Conservation (phyloP, 2,888 invertebrate species). For the Hirtodrosophila trivittata region DNA sequence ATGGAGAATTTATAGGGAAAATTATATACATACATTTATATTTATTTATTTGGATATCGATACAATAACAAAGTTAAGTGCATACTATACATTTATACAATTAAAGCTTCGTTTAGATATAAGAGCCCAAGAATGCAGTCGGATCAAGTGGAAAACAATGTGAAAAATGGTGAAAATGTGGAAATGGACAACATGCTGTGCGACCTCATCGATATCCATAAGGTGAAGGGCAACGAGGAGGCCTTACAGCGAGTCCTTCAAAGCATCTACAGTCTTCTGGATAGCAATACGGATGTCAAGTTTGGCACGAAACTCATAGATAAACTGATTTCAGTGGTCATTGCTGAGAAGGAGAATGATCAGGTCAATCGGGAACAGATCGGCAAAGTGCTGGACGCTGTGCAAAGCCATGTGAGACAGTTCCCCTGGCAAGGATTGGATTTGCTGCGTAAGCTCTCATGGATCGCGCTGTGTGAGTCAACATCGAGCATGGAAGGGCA, state of each 20-base stretch:
- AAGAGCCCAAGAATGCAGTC: slow-evolving; percentile 8
- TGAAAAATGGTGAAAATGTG: slow-evolving; percentile 28
- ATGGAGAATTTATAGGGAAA: background rate
- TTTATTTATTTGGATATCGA: slow-evolving; percentile 14
- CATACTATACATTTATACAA: background rate
- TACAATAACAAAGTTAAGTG: slow-evolving; percentile 7
- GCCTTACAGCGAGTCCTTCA: slow-evolving; percentile 36
- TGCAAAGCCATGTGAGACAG: slow-evolving; percentile 52
- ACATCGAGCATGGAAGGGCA: slow-evolving; percentile 4
- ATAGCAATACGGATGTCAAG: slow-evolving; percentile 23
- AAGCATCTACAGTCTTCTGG: slow-evolving; percentile 38
- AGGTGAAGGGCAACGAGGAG: slow-evolving; percentile 37
- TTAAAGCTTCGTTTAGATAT: no score
- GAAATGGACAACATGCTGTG: slow-evolving; percentile 49
- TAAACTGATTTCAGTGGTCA: slow-evolving; percentile 41
- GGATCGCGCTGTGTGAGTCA: slow-evolving; percentile 20
- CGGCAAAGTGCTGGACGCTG: slow-evolving; percentile 56
- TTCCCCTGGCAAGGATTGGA: slow-evolving; percentile 23
- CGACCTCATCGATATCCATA: slow-evolving; percentile 43
- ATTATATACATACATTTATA: slow-evolving; percentile 17
- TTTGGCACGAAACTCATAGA: slow-evolving; percentile 48
- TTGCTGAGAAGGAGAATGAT: slow-evolving; percentile 7
- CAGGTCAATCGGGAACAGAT: slow-evolving; percentile 29
- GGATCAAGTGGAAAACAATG: background rate
- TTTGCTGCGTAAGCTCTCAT: slow-evolving; percentile 38